Evolutionary conservation across 2,797 vertebrate species (phyloP).

Genomic region (Pogonophryne albipinna): DNA sequence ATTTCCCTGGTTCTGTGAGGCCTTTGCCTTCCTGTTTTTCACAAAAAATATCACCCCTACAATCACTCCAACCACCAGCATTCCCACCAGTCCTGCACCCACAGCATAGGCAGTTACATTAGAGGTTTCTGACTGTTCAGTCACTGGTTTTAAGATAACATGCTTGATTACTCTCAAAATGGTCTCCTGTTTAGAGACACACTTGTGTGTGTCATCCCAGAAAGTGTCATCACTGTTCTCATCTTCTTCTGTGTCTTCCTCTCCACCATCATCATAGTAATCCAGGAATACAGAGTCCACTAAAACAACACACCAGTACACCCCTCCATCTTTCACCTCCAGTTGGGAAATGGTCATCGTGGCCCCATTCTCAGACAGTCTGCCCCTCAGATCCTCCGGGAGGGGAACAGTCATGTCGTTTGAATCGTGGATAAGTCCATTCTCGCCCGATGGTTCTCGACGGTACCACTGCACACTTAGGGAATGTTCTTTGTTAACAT

Average conservation of each 20-base stretch:
- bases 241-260: background rate
- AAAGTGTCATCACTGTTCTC: accelerated
- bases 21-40: conserved; percentile 46
- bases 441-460: background rate
- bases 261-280: background rate
- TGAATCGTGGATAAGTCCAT: conserved; percentile 61
- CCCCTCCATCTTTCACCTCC: conserved; percentile 43
- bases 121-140: accelerated
- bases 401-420: conserved; percentile 20
- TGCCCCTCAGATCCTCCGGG: conserved; percentile 60
- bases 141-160: background rate
- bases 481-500: background rate
- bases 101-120: conserved; percentile 7
- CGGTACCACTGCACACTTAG: conserved; percentile 77
- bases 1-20: background rate
- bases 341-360: conserved; percentile 61
- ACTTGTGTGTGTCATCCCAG: conserved; percentile 35
- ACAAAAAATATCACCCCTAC: conserved; percentile 1
- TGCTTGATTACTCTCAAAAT: background rate
- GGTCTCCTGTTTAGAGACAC: conserved; percentile 71
- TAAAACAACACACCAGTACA: conserved; percentile 75
- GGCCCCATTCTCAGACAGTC: conserved; percentile 44
- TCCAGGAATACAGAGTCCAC: background rate
- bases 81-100: conserved; percentile 31
- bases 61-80: conserved; percentile 52